phyloP scores from a whole-genome alignment of 2,113 vertebrate species.

The Ursus arctos region DNA sequence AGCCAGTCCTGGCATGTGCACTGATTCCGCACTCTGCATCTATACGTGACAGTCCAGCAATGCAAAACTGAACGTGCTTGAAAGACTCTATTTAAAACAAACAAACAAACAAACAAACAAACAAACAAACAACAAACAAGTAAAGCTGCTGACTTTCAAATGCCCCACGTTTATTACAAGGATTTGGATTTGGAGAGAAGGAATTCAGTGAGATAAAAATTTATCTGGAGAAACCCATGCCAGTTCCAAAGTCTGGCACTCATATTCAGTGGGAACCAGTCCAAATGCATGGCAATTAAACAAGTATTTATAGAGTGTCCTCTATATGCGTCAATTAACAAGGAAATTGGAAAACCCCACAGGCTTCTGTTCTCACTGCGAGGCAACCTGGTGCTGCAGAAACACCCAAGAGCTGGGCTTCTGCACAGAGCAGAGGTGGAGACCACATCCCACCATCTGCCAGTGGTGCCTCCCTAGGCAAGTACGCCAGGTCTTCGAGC shows the following conservation, averaged over 20 bases:
- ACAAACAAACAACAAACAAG: not conserved
- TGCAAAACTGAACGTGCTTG: not conserved
- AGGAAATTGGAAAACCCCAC: not conserved
- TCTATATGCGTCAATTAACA: not conserved
- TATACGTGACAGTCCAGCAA: not conserved
- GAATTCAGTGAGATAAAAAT: not conserved
- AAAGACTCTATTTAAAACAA: not conserved
- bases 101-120: too few relatives aligned
- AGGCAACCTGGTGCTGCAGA: not conserved
- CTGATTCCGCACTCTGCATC: fast-evolving
- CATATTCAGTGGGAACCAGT: not conserved
- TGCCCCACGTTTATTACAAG: not conserved
- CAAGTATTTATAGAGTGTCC: not conserved
- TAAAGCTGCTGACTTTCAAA: not conserved
- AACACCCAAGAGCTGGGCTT: not conserved
- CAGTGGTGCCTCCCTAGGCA: not conserved
- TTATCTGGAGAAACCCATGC: not conserved
- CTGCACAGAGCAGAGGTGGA: not conserved
- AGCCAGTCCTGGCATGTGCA: fast-evolving
- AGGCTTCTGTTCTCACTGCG: not conserved
- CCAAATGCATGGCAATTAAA: not conserved
- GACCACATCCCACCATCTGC: fast-evolving
- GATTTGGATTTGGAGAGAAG: not conserved
- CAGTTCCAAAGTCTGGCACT: not conserved
- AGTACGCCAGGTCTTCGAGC: not conserved